Conservation (phyloP, 2,797 vertebrate species). For the Garrulus glandarius region DNA sequence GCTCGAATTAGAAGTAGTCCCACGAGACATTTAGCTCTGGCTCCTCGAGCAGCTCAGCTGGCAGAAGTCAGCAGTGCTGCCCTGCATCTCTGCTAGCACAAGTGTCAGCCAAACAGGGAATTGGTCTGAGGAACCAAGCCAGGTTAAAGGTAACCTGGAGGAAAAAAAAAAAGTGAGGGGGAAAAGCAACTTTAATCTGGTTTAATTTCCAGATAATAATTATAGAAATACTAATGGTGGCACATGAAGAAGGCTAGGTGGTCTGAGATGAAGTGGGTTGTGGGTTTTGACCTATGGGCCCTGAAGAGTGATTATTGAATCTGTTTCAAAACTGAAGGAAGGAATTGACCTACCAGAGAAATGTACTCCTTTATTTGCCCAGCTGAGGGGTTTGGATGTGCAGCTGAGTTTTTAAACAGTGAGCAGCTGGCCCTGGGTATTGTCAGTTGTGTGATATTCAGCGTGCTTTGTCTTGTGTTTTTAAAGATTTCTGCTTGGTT, state of each 20-base stretch:
- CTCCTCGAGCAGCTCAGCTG: not conserved
- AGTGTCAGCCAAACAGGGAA: not conserved
- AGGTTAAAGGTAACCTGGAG: not conserved
- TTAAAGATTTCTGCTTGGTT: not conserved
- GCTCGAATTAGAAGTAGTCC: conserved; percentile 51
- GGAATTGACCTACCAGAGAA: not conserved
- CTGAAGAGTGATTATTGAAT: not conserved
- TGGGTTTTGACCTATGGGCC: not conserved
- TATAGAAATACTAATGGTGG: not conserved
- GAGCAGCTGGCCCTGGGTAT: not conserved
- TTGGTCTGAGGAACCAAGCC: not conserved
- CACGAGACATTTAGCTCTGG: conserved; percentile 8
- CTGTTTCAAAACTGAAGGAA: not conserved
- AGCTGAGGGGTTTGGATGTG: not conserved
- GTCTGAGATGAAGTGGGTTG: not conserved
- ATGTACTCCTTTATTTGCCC: not conserved
- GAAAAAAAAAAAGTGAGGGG: rapidly evolving
- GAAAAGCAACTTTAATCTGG: not conserved
- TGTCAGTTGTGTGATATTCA: not conserved
- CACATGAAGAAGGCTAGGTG: not conserved
- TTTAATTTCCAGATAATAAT: not conserved
- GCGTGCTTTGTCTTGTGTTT: not conserved
- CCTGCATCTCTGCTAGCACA: not conserved
- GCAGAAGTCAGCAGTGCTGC: not conserved
- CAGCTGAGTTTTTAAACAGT: not conserved